A percentile compares a stretch with the other conserved stretches of the same genome.
Conservation (phyloP, 2,797 vertebrate species). For the Manis crassicaudata region DNA sequence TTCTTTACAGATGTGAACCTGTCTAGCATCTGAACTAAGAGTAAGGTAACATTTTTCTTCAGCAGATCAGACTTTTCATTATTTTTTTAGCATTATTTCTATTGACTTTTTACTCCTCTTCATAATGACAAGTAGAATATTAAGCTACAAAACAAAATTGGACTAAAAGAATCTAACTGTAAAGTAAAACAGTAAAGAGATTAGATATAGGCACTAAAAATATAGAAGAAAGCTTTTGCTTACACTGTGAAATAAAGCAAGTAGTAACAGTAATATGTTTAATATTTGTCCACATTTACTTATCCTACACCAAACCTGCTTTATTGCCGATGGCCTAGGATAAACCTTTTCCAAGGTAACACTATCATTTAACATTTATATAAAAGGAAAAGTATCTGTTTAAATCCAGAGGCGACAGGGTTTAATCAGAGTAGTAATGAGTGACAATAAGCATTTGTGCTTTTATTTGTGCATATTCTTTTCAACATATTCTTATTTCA, state of each 20-base stretch:
- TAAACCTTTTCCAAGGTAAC: constrained; percentile 77
- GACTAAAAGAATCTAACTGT: constrained; percentile 51
- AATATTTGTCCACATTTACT: constrained; percentile 81
- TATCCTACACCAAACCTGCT: constrained; percentile 69
- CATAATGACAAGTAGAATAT: constrained; percentile 34
- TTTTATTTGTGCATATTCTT: constrained; percentile 58
- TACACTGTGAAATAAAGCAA: constrained; percentile 61
- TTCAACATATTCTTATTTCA: constrained; percentile 68
- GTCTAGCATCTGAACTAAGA: neutral
- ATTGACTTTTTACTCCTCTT: neutral
- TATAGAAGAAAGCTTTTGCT: constrained; percentile 75
- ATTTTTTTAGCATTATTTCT: neutral
- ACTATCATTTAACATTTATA: constrained; percentile 78
- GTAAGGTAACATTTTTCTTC: constrained; percentile 30
- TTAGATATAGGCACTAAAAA: constrained; percentile 73
- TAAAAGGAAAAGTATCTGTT: constrained; percentile 47
- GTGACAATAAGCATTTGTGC: neutral
- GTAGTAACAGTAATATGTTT: constrained; percentile 74
- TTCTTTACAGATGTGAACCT: neutral
- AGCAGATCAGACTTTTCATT: neutral
- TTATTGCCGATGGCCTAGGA: constrained; percentile 79
- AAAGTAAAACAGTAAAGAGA: constrained; percentile 80
- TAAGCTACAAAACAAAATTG: neutral
- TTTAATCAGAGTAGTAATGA: constrained; percentile 42
- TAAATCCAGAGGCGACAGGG: constrained; percentile 45